Conservation (phyloP, 2,113 vertebrate species). For the Brachypteracias leptosomus region DNA sequence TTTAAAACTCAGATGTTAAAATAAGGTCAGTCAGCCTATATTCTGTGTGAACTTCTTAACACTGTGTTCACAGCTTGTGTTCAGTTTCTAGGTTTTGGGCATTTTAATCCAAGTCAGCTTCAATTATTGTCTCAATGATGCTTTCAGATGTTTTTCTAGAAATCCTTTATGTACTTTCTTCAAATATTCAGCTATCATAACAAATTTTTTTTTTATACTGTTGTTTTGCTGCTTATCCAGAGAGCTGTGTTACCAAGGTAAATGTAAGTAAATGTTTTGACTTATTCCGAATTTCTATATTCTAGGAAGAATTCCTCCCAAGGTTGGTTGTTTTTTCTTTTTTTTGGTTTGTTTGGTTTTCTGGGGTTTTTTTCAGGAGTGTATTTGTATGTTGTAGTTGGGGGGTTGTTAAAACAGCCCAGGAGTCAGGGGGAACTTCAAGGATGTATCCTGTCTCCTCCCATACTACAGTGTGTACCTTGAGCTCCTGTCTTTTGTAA, state of each 20-base stretch:
- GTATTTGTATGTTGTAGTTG: neutral
- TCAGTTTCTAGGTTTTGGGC: neutral
- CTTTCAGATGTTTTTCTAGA: neutral
- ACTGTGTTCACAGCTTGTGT: neutral
- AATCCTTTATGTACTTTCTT: neutral
- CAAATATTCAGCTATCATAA: neutral
- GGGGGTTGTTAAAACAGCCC: neutral
- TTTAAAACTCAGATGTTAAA: neutral
- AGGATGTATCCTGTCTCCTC: neutral
- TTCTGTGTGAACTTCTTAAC: neutral
- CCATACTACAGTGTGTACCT: neutral
- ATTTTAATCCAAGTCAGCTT: neutral
- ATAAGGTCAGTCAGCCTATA: neutral
- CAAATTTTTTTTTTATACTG: neutral
- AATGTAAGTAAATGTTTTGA: neutral
- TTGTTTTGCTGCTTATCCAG: neutral
- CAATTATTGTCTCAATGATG: neutral
- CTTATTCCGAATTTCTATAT: neutral
- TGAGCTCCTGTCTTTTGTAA: neutral
- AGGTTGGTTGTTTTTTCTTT: too few relatives aligned
- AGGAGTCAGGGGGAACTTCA: neutral
- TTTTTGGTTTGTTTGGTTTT: neutral
- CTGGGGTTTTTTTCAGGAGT: neutral
- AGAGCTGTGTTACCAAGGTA: slow-evolving; percentile 6
- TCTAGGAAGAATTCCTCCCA: neutral